A percentile compares a stretch with the other conserved stretches of the same genome.
Conservation (phyloP, 2,797 vertebrate species). For the Merluccius polli region DNA sequence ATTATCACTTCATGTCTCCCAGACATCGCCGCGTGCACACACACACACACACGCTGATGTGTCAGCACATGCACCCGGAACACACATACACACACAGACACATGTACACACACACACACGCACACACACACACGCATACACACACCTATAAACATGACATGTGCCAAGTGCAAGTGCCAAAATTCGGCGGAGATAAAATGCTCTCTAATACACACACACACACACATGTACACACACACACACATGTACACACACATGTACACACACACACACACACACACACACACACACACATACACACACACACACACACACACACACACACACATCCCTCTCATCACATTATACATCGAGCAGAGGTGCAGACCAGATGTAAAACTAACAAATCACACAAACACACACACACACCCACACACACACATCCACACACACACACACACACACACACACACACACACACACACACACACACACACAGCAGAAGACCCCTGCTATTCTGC, state of each 20-base stretch:
- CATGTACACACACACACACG: slow-evolving; percentile 15
- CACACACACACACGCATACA: background rate
- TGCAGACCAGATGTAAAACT: background rate
- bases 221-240: background rate
- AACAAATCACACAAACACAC: background rate
- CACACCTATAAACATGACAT: background rate
- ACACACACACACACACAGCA: slow-evolving; percentile 14
- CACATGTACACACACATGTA: too few species aligned
- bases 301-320: background rate
- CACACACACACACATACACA: slow-evolving; percentile 13
- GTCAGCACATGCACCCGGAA: background rate
- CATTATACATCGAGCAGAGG: background rate
- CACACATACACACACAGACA: slow-evolving; percentile 9
- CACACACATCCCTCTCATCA: background rate
- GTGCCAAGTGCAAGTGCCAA: background rate
- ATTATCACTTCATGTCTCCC: slow-evolving; percentile 41
- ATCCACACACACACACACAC: background rate
- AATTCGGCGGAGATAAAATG: background rate
- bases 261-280: slow-evolving; percentile 7
- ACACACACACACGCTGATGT: slow-evolving; percentile 2
- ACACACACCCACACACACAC: background rate
- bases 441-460: slow-evolving; percentile 7
- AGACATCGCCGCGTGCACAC: background rate
- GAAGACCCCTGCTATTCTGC: background rate
- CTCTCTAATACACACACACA: background rate